These are phyloP conservation scores for Neotoxoptera formosana DNA, from an alignment of 1,140 invertebrate genomes.

Conservation along the genomic window DNA sequence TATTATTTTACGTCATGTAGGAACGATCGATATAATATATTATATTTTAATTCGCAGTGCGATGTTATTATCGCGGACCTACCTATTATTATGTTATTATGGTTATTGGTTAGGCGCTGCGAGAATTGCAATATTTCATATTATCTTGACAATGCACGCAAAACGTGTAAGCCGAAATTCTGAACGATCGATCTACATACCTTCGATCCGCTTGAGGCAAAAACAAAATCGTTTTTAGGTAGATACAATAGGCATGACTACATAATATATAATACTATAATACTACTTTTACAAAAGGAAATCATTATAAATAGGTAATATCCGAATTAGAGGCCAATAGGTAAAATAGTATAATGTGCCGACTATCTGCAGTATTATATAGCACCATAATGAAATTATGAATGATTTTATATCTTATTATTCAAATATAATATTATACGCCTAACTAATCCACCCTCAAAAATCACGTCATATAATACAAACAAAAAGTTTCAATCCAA, in stretches of 20 bases:
- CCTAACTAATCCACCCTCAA: not conserved
- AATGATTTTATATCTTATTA: not conserved
- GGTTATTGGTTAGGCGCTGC: not conserved
- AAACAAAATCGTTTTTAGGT: too few species aligned
- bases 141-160: too few species aligned
- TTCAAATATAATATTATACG: not conserved
- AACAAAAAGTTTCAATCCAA: not conserved
- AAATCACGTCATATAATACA: not conserved
- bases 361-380: not conserved
- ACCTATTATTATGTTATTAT: not conserved
- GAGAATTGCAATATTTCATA: not conserved
- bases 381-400: not conserved
- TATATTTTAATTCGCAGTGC: not conserved
- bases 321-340: accelerated
- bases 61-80: not conserved
- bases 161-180: not conserved
- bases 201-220: not conserved
- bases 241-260: too few species aligned
- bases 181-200: not conserved
- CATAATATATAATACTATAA: too few species aligned
- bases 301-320: not conserved
- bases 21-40: not conserved
- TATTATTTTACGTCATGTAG: too few species aligned
- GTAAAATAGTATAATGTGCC: not conserved
- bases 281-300: too few species aligned